Base-by-base conservation (phyloP, 2,113 vertebrate genomes). In the Andinoacara biseriatus region DNA sequence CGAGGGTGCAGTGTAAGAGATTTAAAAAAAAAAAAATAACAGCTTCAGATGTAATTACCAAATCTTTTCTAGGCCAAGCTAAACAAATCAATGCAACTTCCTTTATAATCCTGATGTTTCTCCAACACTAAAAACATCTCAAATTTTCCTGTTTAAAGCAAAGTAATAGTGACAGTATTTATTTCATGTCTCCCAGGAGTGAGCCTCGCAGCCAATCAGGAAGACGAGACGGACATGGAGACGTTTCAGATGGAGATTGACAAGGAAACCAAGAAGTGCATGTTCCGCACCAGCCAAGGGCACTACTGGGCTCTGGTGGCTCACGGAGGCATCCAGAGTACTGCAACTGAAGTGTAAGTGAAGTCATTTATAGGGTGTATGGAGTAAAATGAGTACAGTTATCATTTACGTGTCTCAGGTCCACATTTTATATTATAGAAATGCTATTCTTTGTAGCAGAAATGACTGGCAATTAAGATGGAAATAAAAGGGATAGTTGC, bases 201-300 rank as follows among this genome's bases (percentile, higher is more conserved):
- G 81, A 98, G 97, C 1, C 95, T 99, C 31, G 97, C 98, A 0
- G 98, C 98, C 78, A 99, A 99, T 95, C 98, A 99, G 92, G 98
- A 99, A 0, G 97, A 99, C 74, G 97, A 98, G 92, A 96, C 97
- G n/a, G 97, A 97, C 93, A 96, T 96, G 2, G 98, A 99, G 93
- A 99, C 97, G 2, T 99, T 98, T 95, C 97, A 99, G 95, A 97
- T 99, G 96, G 98, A 99, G 88, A 97, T 97, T 3, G 96, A 98
- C 93, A 96, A 92, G 2, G 97, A 98, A 65, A 98, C 95, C 80
- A 97, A 94, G 92, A 97, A 96, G 90, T 98, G 97, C 79, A 96
- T 95, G 59, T 97, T 99, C 74, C 96, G 98, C 80, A 96, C 96
- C 92, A 96, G 96, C 90, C 94, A 95, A 0, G 97, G 98, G 69